Percentiles rank a stretch among this genome's conserved stretches.
Conservation (phyloP, 2,888 invertebrate genomes). For the Bellardia pandia region DNA sequence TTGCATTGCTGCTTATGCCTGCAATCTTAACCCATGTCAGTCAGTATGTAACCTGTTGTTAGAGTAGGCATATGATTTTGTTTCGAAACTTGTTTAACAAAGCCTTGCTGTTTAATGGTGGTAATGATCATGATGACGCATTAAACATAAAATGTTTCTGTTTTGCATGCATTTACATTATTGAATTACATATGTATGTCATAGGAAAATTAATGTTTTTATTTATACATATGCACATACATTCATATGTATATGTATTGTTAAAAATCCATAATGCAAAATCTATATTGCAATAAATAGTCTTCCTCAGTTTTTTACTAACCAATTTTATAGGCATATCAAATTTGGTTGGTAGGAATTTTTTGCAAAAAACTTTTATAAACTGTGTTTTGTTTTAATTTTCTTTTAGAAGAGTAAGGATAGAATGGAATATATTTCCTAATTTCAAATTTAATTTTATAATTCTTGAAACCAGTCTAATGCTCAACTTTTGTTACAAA, state of each 20-base stretch:
- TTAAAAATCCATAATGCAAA: too few relatives aligned
- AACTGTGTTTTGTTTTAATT: not conserved
- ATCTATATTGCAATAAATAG: too few relatives aligned
- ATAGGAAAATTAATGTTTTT: not conserved
- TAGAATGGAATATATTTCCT: too few relatives aligned
- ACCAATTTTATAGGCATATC: not conserved
- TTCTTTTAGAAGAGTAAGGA: too few relatives aligned
- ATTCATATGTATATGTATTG: too few relatives aligned
- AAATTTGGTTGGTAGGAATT: not conserved
- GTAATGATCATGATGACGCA: slow-evolving; percentile 10
- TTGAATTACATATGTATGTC: slow-evolving; percentile 33
- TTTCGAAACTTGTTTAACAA: slow-evolving; percentile 8
- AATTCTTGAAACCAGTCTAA: too few relatives aligned
- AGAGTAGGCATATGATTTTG: slow-evolving; percentile 2
- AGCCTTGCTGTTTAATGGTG: not conserved
- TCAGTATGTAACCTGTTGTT: not conserved
- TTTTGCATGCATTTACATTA: slow-evolving; percentile 20
- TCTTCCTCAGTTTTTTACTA: too few relatives aligned
- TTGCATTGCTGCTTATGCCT: not conserved
- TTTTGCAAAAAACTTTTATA: not conserved
- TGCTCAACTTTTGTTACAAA: too few relatives aligned
- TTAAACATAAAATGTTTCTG: not conserved
- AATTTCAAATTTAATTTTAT: too few relatives aligned
- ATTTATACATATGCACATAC: not conserved
- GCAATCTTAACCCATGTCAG: not conserved